Base-by-base conservation (phyloP, 1,140 invertebrate species). In the Venustaconcha ellipsiformis region DNA sequence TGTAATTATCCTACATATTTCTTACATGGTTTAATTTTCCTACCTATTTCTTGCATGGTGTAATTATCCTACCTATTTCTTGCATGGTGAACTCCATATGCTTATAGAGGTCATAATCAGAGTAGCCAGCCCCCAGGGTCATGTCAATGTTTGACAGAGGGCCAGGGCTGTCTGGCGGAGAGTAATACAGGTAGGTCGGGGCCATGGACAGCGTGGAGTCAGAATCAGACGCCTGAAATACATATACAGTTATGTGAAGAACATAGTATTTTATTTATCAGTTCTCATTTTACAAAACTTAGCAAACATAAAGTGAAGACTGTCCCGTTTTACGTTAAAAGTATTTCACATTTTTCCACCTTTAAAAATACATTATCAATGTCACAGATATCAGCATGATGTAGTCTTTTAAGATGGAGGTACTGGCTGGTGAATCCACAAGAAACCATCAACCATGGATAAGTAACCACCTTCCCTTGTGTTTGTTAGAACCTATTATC, bases 151-250 rank as follows among this genome's bases (percentile, higher is more conserved):
- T 67, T 15, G 86, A 86, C 14, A 86, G 75, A 23, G 76, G 76
- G 18, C 76, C 78, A 23, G 86, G 85, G 20, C 82, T 87, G 57
- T 82, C 80, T 2, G 74, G 76, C 20, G 87, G 87, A 37, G 88
- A 88, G 11, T 82, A 56, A 74, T 89, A 89, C 37, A 85, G 86
- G 3, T 87, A 87, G 14, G 86, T 85, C n/a, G 87, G 86, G 20
- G 87, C 87, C 78, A 83, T 67, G 12, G 86, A 87, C 2, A 81
- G 62, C 14, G 79, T 74, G 15, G 82, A 82, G 67, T 86, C 85
- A 2, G 78, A 74, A 23, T 84, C 84, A 26, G 74, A 74, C 4
- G 80, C 80, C 85, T 87, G 76, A 18, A 76, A 82, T 18, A 72
- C 5, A 48, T 48, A 11, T 48, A 48, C 6, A 48, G 37, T 2